phyloP scores from a whole-genome alignment of 2,113 vertebrate genomes.

The Acrocephalus kingi region DNA sequence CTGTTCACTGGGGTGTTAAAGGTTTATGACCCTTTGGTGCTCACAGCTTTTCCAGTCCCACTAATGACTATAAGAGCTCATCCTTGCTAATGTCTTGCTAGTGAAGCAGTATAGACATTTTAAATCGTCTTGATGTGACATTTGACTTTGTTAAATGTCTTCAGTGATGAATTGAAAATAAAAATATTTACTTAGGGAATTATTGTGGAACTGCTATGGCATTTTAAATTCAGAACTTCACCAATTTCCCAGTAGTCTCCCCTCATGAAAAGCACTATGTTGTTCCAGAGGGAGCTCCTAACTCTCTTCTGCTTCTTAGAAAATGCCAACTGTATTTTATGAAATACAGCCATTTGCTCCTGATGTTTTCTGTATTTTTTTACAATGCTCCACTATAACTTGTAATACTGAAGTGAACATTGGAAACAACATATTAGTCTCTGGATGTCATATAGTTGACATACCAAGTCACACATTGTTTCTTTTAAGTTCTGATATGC shows the following conservation, averaged over 20 bases:
- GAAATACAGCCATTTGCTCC: background rate
- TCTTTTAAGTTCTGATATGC: background rate
- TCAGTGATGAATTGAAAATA: background rate
- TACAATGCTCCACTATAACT: background rate
- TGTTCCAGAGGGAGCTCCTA: background rate
- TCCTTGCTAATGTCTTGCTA: background rate
- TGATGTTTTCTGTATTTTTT: background rate
- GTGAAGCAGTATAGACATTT: background rate
- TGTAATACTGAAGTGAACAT: background rate
- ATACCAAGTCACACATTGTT: background rate
- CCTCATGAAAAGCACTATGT: background rate
- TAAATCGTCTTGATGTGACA: background rate
- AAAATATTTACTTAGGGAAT: background rate
- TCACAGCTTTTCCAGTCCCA: background rate
- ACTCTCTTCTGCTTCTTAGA: background rate
- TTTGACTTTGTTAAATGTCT: background rate
- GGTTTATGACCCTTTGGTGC: background rate
- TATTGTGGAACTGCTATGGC: background rate
- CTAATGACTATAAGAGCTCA: background rate
- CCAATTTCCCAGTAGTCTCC: background rate
- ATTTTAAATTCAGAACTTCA: background rate
- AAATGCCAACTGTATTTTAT: background rate
- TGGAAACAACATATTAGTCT: background rate
- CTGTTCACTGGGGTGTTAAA: background rate
- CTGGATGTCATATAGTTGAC: background rate